phyloP scores from a whole-genome alignment of 64 coral and sea anemone genomes.

The Pocillopora verrucosa region DNA sequence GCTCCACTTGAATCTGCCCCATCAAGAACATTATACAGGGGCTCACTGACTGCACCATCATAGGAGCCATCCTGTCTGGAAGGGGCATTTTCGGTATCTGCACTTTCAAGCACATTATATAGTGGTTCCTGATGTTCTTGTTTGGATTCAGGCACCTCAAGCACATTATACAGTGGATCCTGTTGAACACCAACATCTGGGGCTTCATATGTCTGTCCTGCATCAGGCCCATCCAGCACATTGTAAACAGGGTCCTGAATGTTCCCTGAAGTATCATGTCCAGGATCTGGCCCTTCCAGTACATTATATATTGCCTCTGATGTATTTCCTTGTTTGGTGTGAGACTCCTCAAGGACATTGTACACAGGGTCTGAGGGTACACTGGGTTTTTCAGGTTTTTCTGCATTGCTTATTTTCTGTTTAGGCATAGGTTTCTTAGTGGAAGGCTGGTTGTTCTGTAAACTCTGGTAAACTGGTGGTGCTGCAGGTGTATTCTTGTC shows the following conservation, averaged over 20 bases:
- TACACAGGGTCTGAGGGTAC: not conserved
- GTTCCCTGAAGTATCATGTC: not conserved
- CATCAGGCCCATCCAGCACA: constrained; percentile 1
- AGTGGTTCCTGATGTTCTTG: not conserved
- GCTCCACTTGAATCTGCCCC: not conserved
- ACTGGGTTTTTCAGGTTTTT: not conserved
- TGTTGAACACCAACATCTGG: not conserved
- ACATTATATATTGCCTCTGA: too few relatives aligned
- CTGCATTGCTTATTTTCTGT: not conserved
- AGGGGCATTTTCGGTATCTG: not conserved
- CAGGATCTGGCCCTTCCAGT: not conserved
- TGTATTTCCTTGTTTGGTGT: not conserved
- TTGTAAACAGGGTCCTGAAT: not conserved
- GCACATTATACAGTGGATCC: constrained; percentile 16
- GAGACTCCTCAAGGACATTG: not conserved
- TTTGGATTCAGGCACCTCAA: not conserved
- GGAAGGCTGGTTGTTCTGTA: not conserved
- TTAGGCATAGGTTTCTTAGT: not conserved
- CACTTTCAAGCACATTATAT: constrained; percentile 8
- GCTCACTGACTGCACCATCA: not conserved
- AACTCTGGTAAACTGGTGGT: not conserved
- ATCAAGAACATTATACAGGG: constrained; percentile 11
- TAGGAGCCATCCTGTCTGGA: too few relatives aligned
- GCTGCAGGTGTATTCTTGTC: not conserved
- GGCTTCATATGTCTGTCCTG: not conserved